A percentile compares a stretch with the other conserved stretches of the same genome.
phyloP scores from a whole-genome alignment of 1,140 invertebrate species.

The Acyrthosiphon pisum region DNA sequence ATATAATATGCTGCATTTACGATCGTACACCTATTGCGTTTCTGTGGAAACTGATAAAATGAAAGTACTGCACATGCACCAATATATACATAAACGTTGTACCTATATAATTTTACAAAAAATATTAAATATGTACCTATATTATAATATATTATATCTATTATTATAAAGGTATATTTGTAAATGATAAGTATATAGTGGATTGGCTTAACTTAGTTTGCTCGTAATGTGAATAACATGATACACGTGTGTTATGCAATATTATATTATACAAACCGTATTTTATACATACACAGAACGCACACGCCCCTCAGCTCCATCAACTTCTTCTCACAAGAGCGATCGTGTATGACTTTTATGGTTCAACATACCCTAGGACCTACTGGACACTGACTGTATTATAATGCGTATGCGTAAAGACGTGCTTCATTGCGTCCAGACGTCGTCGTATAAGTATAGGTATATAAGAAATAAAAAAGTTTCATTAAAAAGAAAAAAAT shows the following conservation, averaged over 20 bases:
- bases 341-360: slow-evolving; percentile 48
- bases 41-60: background rate
- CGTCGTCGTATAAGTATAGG: background rate
- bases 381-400: background rate
- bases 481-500: background rate
- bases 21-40: background rate
- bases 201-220: background rate
- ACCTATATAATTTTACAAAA: background rate
- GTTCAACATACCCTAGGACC: slow-evolving; percentile 28
- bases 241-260: background rate
- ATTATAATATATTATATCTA: background rate
- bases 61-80: background rate
- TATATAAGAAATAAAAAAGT: slow-evolving; percentile 31
- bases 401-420: background rate
- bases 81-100: background rate
- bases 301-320: background rate
- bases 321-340: slow-evolving; percentile 41
- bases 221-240: background rate
- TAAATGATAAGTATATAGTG: background rate
- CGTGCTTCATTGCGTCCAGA: slow-evolving; percentile 39
- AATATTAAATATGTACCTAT: background rate
- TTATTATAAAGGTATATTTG: background rate
- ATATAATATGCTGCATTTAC: background rate
- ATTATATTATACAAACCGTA: background rate
- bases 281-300: background rate